Percentiles rank a stretch among this genome's conserved stretches.
Conservation (phyloP, 2,113 vertebrate genomes). For the Todiramphus chloris region DNA sequence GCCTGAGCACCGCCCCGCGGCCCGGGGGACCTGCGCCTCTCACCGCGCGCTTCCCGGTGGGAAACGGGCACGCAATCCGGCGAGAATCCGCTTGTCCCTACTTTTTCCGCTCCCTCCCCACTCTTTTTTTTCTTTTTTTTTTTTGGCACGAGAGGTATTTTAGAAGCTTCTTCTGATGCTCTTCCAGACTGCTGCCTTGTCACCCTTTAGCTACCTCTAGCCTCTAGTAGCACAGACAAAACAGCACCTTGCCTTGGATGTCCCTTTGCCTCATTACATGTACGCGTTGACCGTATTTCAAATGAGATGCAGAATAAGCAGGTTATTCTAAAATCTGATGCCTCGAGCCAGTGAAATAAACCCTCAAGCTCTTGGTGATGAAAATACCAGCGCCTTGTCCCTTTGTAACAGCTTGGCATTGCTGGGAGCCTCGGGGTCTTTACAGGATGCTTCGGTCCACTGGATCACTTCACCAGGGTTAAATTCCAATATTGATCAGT, state of each 20-base stretch:
- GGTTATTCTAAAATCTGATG: not conserved
- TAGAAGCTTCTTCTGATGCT: not conserved
- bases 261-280: accelerated
- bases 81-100: too few relatives aligned
- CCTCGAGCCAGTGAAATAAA: not conserved
- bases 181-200: accelerated
- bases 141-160: not conserved
- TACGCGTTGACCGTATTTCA: not conserved
- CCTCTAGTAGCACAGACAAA: not conserved
- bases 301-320: not conserved
- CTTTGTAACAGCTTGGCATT: accelerated
- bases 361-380: not conserved
- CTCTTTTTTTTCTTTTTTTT: too few relatives aligned
- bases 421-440: not conserved
- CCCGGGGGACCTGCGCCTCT: too few relatives aligned
- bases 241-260: not conserved
- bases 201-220: not conserved
- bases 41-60: too few relatives aligned
- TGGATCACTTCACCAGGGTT: not conserved
- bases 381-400: not conserved
- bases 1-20: too few relatives aligned
- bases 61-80: too few relatives aligned
- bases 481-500: not conserved
- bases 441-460: accelerated
- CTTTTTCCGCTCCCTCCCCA: too few relatives aligned